Conservation (phyloP, 2,888 invertebrate genomes). For the Galerucella calmariensis region DNA sequence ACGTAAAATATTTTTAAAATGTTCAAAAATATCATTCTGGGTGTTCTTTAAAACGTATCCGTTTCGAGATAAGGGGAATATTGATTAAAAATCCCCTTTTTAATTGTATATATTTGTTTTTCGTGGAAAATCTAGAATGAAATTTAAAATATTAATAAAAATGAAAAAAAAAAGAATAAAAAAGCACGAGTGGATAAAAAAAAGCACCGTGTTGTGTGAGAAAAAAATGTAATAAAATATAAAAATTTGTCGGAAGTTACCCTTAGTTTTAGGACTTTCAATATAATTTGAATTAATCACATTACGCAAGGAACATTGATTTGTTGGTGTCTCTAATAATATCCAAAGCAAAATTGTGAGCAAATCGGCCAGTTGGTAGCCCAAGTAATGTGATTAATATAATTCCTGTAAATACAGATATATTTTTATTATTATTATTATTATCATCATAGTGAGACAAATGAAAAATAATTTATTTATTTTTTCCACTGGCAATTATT, state of each 20-base stretch:
- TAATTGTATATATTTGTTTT: constrained; percentile 42
- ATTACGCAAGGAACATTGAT: constrained; percentile 14
- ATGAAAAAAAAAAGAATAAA: constrained; percentile 41
- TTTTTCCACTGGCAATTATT: constrained; percentile 44
- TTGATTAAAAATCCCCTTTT: constrained; percentile 61
- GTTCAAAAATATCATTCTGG: constrained; percentile 40
- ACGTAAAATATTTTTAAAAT: background rate
- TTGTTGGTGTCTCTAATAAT: too few species aligned
- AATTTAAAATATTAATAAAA: constrained; percentile 40
- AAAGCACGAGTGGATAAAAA: constrained; percentile 52
- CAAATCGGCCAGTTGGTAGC: constrained; percentile 32
- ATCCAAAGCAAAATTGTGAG: too few species aligned
- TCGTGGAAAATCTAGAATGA: constrained; percentile 44
- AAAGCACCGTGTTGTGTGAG: constrained; percentile 66
- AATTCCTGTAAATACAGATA: constrained; percentile 50
- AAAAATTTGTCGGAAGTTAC: constrained; percentile 46
- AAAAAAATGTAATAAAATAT: constrained; percentile 47
- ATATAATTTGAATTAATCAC: constrained; percentile 38
- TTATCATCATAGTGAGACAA: constrained; percentile 45
- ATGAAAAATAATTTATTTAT: constrained; percentile 46
- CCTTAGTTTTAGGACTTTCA: constrained; percentile 46
- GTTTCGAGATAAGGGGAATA: constrained; percentile 53
- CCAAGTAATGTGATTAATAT: constrained; percentile 47
- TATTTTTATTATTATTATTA: constrained; percentile 51
- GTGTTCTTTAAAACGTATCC: constrained; percentile 37